Percentiles rank a stretch among this genome's conserved stretches.
phyloP scores from a whole-genome alignment of 2,888 invertebrate genomes.

The Germaria angustata region DNA sequence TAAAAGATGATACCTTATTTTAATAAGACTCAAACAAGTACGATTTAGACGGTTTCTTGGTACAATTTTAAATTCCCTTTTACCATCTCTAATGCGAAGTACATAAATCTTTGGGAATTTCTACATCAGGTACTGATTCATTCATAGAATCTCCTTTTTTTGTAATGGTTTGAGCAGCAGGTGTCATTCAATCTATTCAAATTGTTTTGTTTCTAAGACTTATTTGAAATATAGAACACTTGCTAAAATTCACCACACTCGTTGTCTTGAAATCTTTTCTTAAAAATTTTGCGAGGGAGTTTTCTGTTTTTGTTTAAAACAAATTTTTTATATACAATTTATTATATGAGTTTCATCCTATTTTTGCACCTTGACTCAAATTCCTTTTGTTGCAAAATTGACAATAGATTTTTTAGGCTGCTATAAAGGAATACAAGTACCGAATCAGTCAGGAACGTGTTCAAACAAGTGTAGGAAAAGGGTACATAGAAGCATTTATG shows the following conservation, averaged over 20 bases:
- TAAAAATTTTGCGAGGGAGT: conserved; percentile 36
- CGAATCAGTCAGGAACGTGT: conserved; percentile 25
- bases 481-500: not conserved
- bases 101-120: too few relatives aligned
- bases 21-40: too few relatives aligned
- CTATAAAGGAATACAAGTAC: too few relatives aligned
- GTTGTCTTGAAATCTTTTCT: conserved; percentile 19
- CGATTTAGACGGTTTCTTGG: too few relatives aligned
- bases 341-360: conserved; percentile 71
- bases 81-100: too few relatives aligned
- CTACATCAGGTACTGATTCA: not conserved
- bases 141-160: conserved; percentile 18
- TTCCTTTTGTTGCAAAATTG: conserved; percentile 43
- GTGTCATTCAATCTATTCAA: conserved; percentile 25
- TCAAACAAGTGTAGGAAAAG: not conserved
- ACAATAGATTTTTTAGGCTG: conserved; percentile 29
- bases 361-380: conserved; percentile 77
- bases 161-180: conserved; percentile 19
- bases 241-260: conserved; percentile 51
- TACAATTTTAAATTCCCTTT: too few relatives aligned
- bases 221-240: conserved; percentile 49
- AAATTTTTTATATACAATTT: conserved; percentile 37
- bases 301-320: conserved; percentile 47
- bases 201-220: not conserved
- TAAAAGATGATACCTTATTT: too few relatives aligned